phyloP scores from a whole-genome alignment of 2,888 invertebrate genomes.

The Entomobrya proxima region DNA sequence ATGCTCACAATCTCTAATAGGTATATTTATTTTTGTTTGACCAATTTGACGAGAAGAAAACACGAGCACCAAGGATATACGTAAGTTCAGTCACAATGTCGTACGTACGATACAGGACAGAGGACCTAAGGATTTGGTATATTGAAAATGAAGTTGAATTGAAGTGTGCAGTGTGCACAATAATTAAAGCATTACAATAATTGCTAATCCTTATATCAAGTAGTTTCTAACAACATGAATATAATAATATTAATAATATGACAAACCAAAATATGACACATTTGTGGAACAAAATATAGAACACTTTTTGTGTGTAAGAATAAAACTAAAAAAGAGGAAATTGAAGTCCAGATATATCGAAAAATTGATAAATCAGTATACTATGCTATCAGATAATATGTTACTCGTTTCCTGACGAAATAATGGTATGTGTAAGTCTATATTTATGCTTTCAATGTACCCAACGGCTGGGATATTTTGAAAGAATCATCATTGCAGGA shows the following conservation, averaged over 20 bases:
- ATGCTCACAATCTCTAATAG: too few relatives aligned
- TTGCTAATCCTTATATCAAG: too few relatives aligned
- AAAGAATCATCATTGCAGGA: neutral
- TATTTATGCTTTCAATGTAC: neutral
- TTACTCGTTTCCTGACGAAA: neutral
- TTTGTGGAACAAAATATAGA: slow-evolving; percentile 40
- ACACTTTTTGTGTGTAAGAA: slow-evolving; percentile 36
- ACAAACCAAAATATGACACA: slow-evolving; percentile 56
- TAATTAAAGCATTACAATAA: too few relatives aligned
- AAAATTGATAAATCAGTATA: neutral
- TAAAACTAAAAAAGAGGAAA: neutral
- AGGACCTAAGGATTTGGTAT: too few relatives aligned
- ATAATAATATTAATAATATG: slow-evolving; percentile 27
- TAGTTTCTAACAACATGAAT: too few relatives aligned
- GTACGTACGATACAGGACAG: neutral
- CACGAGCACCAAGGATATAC: slow-evolving; percentile 11
- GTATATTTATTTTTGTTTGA: too few relatives aligned
- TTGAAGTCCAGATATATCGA: neutral
- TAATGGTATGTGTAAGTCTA: too few relatives aligned
- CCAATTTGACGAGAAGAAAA: too few relatives aligned
- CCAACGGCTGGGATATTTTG: neutral
- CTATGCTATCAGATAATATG: neutral
- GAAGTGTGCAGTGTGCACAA: neutral
- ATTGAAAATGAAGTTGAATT: too few relatives aligned
- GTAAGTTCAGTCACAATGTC: slow-evolving; percentile 2